Base-by-base conservation (phyloP, 1,140 invertebrate species). In the Procambarus clarkii region DNA sequence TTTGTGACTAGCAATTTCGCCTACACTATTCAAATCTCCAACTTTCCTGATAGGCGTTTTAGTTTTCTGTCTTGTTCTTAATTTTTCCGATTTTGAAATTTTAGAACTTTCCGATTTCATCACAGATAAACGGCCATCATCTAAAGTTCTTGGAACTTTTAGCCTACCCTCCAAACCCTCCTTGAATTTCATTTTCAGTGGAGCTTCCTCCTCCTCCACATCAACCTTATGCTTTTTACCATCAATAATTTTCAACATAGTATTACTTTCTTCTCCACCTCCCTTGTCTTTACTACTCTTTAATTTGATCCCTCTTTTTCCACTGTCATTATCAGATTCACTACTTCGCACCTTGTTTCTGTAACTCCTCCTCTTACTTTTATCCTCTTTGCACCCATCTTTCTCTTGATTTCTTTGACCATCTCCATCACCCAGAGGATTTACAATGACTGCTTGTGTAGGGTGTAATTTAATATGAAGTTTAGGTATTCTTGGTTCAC, bases 401-500 rank as follows among this genome's bases (percentile, higher is more conserved):
- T 93, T 92, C 24, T 89, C 77, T 24, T 54, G 84, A 60, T 64
- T 87, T 58, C 91, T 92, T 50, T 82, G 80, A 77, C 78, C 79
- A 46, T 93, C 92, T 58, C 74, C 83, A 69, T 92, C 92, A n/a
- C 88, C 92, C 4, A 86, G 34, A 45, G 92, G 87, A 77, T 93
- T 93, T n/a, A 93, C 91, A 64, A 93, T 93, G n/a, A 91, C 91
- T 60, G 92, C 88, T 48, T 92, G 91, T 64, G 86, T 90, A 15
- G 92, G 92, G 21, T 91, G 80, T 54, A 98, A 94, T 82, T 97
- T 98, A 93, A 98, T 98, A 94, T 98, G 98, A 93, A 98, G 95
- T 2, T 98, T 98, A 45, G 98, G 98, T 34, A 98, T 97, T 88
- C 97, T 95, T 1, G 97, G 96, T 93, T 98, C 97, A 89, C 96